A percentile compares a stretch with the other conserved stretches of the same genome.
These are phyloP conservation scores for Hyaena hyaena DNA, from an alignment of 2,113 vertebrate genomes.

Conservation along the genomic window DNA sequence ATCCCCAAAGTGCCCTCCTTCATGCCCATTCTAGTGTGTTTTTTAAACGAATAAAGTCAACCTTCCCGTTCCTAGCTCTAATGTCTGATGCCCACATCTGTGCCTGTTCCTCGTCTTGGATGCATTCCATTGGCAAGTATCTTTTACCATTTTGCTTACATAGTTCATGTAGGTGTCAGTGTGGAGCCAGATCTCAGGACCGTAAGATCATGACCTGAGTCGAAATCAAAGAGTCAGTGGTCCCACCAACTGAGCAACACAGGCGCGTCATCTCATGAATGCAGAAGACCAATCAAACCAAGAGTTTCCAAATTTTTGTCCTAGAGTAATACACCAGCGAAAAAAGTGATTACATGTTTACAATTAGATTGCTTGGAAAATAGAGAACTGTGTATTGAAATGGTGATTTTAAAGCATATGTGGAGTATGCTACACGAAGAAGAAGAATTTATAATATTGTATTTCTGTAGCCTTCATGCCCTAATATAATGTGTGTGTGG, in stretches of 20 bases:
- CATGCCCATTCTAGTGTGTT: not conserved
- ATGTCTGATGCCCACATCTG: not conserved
- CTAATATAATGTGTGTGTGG: not conserved
- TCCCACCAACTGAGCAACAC: no score
- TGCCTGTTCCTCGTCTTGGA: not conserved
- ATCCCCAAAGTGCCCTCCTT: no score
- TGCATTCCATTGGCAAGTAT: not conserved
- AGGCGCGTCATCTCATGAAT: not conserved
- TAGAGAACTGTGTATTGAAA: not conserved
- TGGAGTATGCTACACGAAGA: not conserved
- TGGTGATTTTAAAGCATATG: not conserved
- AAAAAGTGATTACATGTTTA: not conserved
- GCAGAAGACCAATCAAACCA: not conserved
- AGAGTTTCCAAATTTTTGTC: slow-evolving; percentile 23
- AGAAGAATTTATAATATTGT: not conserved
- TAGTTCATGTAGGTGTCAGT: not conserved
- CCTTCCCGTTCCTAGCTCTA: not conserved
- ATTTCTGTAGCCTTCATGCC: not conserved
- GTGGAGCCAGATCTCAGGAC: no score
- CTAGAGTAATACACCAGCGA: not conserved
- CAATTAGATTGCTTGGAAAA: not conserved
- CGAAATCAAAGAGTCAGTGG: no score
- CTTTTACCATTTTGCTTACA: not conserved
- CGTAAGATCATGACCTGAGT: no score
- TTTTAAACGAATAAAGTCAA: not conserved